Evolutionary conservation across 2,113 vertebrate species (phyloP), one percentile per base, ranked within the genome.

Genomic region (Poeciliopsis occidentalis): DNA sequence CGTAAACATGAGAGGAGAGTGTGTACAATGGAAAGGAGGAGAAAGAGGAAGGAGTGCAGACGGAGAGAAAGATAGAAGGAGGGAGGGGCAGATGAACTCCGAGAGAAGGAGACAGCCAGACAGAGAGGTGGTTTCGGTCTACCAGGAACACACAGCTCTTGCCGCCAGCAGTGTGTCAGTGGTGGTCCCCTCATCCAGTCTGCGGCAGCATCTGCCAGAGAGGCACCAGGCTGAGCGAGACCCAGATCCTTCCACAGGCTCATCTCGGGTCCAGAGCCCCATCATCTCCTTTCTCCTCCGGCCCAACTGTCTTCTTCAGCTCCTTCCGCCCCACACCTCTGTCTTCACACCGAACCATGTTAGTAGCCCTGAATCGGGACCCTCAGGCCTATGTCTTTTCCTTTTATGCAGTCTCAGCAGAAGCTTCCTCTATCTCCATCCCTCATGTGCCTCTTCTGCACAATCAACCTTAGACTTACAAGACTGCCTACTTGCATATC

Each of bases 191-290:
- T 91, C 89, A 91, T 90, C 92, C 93, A 93, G 91, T 93, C 92
- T 92, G 89, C 93, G 94, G 93, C 94, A 95, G 95, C 96, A 97
- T 96, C 96, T 97, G 96, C 95, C 90, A 73, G 92, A 30, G 91
- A 91, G 87, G 73, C 89, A 60, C 91, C 92, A 92, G 87, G 92
- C 76, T 86, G 82, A 89, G 90, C 80, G 27, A 85, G 87, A 87
- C 85, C 86, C 85, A 85, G 71, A 90, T 87, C 81, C 82, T 73
- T 84, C 73, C 83, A 63, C 71, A 31, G 84, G 82, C 87, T 71
- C 82, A 62, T 82, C 84, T 82, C 85, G 79, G 79, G 64, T 85
- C 88, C 87, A 70, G 71, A 82, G 81, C 79, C 78, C 78, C 82
- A 79, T 86, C 88, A 82, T 75, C 69, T 68, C 68, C 63, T 77